Evolutionary conservation across 2,113 vertebrate species (phyloP), one percentile per base, ranked within the genome.

Genomic region (Phylloscopus trochilus): DNA sequence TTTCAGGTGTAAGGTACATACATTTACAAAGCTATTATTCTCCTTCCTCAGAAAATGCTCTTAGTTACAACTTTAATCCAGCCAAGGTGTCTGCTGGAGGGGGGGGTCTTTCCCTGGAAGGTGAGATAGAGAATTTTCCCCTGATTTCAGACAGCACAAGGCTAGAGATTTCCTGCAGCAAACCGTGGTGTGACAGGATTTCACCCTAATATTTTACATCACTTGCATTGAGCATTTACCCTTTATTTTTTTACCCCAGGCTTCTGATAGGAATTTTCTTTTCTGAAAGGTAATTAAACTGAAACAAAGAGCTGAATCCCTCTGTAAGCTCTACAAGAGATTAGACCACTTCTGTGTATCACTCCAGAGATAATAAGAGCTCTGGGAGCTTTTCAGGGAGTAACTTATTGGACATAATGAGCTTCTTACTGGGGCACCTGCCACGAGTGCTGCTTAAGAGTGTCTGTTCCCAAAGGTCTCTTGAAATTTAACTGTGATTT

Each of bases 231-330:
- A 81, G 26, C 75, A 78, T 81, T 88, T 89, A 30, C 52, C 39
- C 9, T 83, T 35, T 67, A 0, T 18, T 70, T 87, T 70, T 89
- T 64, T 31, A 24, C 12, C 10, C 23, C 31, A 49, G 35, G 22
- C 47, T 86, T 80, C 52, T 80, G 72, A 64, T 46, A 78, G 1
- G 1, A 77, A 67, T 83, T 90, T 78, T 81, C 79, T 92, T 93
- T 94, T 95, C 88, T 75, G 74, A 90, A 77, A 93, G 52, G 83
- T 74, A 95, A 93, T 95, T 96, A 96, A 90, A 78, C 55, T 8
- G 13, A 95, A 92, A 85, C 83, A 91, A 83, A 95, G 76, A 69
- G 39, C 39, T 83, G 64, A 90, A 81, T 62, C 73, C 59, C 83
- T 60, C 85, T 59, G 43, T 90, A 96, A 93, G 87, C 88, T 93